Evolutionary conservation across 2,797 vertebrate genomes (phyloP).

Genomic region (Leptatherina wallacei): DNA sequence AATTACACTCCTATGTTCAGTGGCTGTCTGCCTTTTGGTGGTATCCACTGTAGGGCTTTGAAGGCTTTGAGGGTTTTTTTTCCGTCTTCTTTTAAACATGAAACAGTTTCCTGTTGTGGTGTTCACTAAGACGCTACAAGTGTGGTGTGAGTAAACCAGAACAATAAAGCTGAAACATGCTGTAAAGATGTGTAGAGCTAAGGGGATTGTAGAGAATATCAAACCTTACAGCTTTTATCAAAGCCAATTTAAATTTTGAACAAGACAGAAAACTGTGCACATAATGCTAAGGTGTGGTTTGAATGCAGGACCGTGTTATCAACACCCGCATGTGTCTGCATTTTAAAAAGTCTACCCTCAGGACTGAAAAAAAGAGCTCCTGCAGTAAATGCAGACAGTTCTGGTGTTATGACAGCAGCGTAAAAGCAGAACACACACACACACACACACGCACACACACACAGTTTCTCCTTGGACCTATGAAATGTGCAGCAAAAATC

Average conservation of each 20-base stretch:
- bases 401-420: constrained; percentile 67
- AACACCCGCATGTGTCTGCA: constrained; percentile 17
- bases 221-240: constrained; percentile 3
- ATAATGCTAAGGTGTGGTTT: constrained; percentile 2
- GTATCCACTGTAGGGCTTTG: background rate
- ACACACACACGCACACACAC: constrained; percentile 1
- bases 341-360: constrained; percentile 48
- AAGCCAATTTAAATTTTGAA: constrained; percentile 2
- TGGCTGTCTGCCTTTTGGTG: background rate
- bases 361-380: constrained; percentile 44
- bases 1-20: constrained; percentile 7
- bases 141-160: constrained; percentile 4
- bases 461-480: constrained; percentile 29
- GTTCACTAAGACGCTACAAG: background rate
- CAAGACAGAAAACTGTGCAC: background rate
- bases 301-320: constrained; percentile 28
- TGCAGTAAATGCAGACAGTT: constrained; percentile 39
- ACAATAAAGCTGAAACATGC: background rate
- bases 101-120: constrained; percentile 5
- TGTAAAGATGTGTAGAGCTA: background rate
- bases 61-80: constrained; percentile 1
- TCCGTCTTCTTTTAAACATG: background rate
- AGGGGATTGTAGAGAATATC: background rate
- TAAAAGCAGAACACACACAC: constrained; percentile 29
- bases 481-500: constrained; percentile 54